These are phyloP conservation scores for Pitangus sulphuratus DNA, from an alignment of 2,797 vertebrate species.

Conservation along the genomic window DNA sequence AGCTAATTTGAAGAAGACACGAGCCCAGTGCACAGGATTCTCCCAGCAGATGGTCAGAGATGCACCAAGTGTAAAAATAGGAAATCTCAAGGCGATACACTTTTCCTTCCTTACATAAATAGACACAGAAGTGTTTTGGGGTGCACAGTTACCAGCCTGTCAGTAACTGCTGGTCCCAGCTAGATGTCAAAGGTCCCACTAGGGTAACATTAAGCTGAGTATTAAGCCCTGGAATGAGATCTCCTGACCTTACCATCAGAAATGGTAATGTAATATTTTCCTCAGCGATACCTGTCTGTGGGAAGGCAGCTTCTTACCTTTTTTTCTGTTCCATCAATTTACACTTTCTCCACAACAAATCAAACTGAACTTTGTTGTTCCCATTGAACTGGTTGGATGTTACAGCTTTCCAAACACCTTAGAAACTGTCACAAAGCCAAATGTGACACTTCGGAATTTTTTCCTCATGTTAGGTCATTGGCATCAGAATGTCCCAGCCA, in stretches of 20 bases:
- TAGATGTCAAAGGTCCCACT: not conserved
- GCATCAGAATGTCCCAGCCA: not conserved
- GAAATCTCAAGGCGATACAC: not conserved
- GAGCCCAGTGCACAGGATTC: not conserved
- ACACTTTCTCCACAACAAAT: not conserved
- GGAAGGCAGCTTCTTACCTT: not conserved
- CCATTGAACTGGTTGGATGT: not conserved
- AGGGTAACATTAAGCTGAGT: not conserved
- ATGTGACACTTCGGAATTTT: not conserved
- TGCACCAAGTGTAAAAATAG: slow-evolving; percentile 8
- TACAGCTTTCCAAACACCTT: not conserved
- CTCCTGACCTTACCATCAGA: not conserved
- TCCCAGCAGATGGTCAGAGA: not conserved
- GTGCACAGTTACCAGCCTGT: not conserved
- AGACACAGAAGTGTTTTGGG: not conserved
- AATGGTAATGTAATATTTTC: not conserved
- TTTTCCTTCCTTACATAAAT: slow-evolving; percentile 19
- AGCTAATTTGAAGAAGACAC: not conserved
- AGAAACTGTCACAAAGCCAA: not conserved
- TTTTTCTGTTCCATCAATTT: not conserved
- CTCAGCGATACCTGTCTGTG: not conserved
- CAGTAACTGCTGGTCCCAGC: not conserved
- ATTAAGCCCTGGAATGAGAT: slow-evolving; percentile 12
- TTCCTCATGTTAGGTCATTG: not conserved
- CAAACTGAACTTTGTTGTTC: not conserved